phyloP scores from a whole-genome alignment of 2,888 invertebrate species.

The Monoplex corrugatus region DNA sequence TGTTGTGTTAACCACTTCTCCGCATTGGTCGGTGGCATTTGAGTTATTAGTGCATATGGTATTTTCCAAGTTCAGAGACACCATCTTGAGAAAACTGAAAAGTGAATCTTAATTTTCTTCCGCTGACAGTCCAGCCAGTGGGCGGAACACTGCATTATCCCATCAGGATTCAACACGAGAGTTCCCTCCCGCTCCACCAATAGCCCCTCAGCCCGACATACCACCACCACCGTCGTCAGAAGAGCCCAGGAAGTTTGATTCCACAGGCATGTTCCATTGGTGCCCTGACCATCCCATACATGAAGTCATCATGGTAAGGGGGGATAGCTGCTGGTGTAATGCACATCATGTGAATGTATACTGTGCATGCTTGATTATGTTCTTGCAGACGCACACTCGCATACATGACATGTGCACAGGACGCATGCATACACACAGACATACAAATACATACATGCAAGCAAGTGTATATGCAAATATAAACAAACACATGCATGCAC shows the following conservation, averaged over 20 bases:
- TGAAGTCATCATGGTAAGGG: conserved; percentile 95
- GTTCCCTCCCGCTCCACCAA: not conserved
- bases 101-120: not conserved
- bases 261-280: conserved; percentile 99
- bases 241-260: conserved; percentile 87
- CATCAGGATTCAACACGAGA: conserved; percentile 4
- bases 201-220: conserved; percentile 37
- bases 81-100: too few relatives aligned
- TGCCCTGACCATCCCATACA: conserved; percentile 98
- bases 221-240: conserved; percentile 58
- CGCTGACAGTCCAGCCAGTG: conserved; percentile 43
- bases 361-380: too few relatives aligned
- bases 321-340: too few relatives aligned
- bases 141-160: not conserved
- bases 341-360: too few relatives aligned
- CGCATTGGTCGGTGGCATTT: too few relatives aligned
- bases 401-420: not conserved
- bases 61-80: too few relatives aligned
- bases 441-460: not conserved
- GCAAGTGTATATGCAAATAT: too few relatives aligned
- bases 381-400: not conserved
- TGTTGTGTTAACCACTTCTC: too few relatives aligned
- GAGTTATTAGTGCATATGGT: too few relatives aligned
- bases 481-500: not conserved
- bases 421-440: not conserved